Evolutionary conservation across 2,797 vertebrate genomes (phyloP).

Genomic region (Danio jaintianensis): DNA sequence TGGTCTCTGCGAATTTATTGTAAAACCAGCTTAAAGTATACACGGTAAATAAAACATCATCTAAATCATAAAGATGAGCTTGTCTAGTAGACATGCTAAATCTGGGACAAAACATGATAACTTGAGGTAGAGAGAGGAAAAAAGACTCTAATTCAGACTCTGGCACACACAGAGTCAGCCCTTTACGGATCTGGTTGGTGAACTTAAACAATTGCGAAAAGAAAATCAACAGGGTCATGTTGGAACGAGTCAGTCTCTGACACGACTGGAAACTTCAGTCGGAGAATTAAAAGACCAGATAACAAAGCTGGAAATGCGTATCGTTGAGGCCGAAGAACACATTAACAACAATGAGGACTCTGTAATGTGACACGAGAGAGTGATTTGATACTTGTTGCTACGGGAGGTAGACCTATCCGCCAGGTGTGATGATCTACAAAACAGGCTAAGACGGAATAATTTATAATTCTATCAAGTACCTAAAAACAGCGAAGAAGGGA

Average conservation of each 20-base stretch:
- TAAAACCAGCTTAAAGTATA: not conserved
- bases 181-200: too few species aligned
- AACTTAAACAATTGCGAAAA: too few species aligned
- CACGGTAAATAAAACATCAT: not conserved
- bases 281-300: not conserved
- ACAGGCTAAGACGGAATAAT: not conserved
- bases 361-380: not conserved
- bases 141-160: too few species aligned
- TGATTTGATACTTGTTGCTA: not conserved
- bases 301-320: not conserved
- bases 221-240: not conserved
- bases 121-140: too few species aligned
- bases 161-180: too few species aligned
- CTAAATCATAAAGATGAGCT: not conserved
- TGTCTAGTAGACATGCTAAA: not conserved
- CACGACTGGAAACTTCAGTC: not conserved
- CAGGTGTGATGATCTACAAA: not conserved
- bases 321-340: not conserved
- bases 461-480: not conserved
- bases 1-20: not conserved
- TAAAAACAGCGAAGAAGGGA: not conserved
- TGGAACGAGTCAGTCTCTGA: not conserved
- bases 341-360: not conserved
- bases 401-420: not conserved
- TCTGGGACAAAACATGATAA: too few species aligned